Conservation (phyloP, 2,888 invertebrate genomes). For the Drosophila tanythrix region DNA sequence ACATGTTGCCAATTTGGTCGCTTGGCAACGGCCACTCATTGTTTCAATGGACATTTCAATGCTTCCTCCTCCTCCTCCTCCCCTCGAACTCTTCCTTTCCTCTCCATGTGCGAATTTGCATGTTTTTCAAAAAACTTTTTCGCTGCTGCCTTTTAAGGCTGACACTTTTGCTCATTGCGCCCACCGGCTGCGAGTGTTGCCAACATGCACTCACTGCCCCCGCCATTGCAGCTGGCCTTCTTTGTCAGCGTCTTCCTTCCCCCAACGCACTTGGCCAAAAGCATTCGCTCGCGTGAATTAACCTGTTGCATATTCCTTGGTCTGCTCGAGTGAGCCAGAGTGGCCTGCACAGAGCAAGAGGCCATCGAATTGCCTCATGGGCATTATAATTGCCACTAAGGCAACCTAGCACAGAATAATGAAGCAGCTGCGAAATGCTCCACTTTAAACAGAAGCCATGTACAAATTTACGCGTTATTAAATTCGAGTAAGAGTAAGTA, state of each 20-base stretch:
- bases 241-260: conserved; percentile 37
- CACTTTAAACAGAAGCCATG: conserved; percentile 12
- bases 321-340: conserved; percentile 28
- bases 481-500: not conserved
- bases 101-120: conserved; percentile 69
- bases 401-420: conserved; percentile 7
- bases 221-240: conserved; percentile 34
- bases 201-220: conserved; percentile 17
- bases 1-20: conserved; percentile 69
- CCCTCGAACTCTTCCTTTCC: not conserved
- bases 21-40: conserved; percentile 64
- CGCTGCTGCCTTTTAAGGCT: conserved; percentile 73
- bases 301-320: conserved; percentile 77
- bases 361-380: conserved; percentile 50
- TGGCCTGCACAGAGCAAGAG: conserved; percentile 35
- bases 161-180: conserved; percentile 74
- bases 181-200: conserved; percentile 29
- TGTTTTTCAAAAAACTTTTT: conserved; percentile 63
- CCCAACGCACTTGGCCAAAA: conserved; percentile 66
- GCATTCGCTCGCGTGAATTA: conserved; percentile 69
- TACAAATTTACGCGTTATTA: not conserved
- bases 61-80: conserved; percentile 50
- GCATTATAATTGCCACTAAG: conserved; percentile 54
- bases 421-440: conserved; percentile 25
- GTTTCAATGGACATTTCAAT: conserved; percentile 75